These are phyloP conservation scores for Selenia dentaria DNA, from an alignment of 2,888 invertebrate genomes.

Conservation along the genomic window DNA sequence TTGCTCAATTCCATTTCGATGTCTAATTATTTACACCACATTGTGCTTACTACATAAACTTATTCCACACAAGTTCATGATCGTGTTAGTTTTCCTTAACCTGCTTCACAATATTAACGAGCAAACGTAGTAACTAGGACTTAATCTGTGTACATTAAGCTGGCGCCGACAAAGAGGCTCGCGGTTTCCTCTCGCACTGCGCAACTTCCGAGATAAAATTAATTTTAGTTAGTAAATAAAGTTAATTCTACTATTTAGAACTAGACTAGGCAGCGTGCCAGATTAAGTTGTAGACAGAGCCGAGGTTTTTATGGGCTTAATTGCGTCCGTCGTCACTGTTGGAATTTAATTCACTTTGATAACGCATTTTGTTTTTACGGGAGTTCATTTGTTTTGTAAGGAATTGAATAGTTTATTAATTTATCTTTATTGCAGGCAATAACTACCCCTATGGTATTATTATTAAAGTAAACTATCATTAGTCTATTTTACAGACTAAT, in stretches of 20 bases:
- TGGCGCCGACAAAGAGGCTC: neutral
- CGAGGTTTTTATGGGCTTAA: conserved; percentile 17
- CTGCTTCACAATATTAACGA: neutral
- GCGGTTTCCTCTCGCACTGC: conserved; percentile 7
- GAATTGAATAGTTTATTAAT: too few species aligned
- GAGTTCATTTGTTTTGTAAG: too few species aligned
- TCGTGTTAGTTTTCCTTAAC: neutral
- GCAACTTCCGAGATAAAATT: conserved; percentile 28
- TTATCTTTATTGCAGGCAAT: too few species aligned
- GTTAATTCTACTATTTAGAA: conserved; percentile 33
- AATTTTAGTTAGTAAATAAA: conserved; percentile 32
- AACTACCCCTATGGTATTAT: too few species aligned
- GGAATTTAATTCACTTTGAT: conserved; percentile 6
- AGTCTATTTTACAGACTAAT: too few species aligned
- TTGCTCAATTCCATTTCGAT: too few species aligned
- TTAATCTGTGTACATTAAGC: neutral
- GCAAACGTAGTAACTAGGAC: neutral
- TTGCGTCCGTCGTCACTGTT: conserved; percentile 3
- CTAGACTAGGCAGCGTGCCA: conserved; percentile 30
- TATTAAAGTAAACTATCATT: too few species aligned
- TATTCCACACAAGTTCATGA: neutral
- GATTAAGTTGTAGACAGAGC: conserved; percentile 17
- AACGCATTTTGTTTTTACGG: conserved; percentile 2
- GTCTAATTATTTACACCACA: neutral
- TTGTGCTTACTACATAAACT: neutral